Evolutionary conservation across 2,113 vertebrate genomes (phyloP), one percentile per base, ranked within the genome.

Genomic region (Salvelinus sp.): DNA sequence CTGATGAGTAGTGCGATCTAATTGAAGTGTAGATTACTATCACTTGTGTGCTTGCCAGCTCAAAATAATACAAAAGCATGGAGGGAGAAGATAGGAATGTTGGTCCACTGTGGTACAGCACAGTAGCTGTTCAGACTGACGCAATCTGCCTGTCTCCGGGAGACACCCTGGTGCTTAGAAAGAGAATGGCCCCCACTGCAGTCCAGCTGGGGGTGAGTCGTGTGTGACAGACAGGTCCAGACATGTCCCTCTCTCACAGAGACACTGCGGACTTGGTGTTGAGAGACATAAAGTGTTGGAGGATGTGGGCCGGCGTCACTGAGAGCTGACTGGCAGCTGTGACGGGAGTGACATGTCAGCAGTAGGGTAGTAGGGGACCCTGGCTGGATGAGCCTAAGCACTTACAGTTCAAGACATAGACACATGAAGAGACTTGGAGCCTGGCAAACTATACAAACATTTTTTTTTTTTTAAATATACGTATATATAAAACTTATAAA

Each of bases 1-100:
- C 89, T 92, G 88, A 91, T 93, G 91, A 92, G 87, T 87, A 83
- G 85, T 83, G 88, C 83, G 82, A 89, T 87, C 88, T 91, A 92
- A 91, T 90, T 90, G 90, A 92, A 90, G 89, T 91, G 88, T 89
- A 91, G 91, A 93, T 91, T 88, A 92, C 90, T 91, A 92, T 92
- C 85, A 79, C 85, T 90, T 85, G 78, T 87, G 88, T 82, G 86
- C 89, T 90, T 84, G 87, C 83, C 90, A 87, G 88, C 91, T 92
- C 91, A 91, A 88, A 92, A 91, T 90, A 88, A 90, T 86, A 90
- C 89, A 92, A 89, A 91, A 81, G 79, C 76, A 85, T 77, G 76
- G 80, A 79, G 84, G 76, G 80, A 76, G 62, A 38, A 76, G 82
- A 73, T 69, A 25, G 78, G 80, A 88, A 73, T 66, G 75, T 74